Percentiles rank a stretch among this genome's conserved stretches.
These are phyloP conservation scores for Agriopis leucophaearia DNA, from an alignment of 2,888 invertebrate species.

Conservation along the genomic window DNA sequence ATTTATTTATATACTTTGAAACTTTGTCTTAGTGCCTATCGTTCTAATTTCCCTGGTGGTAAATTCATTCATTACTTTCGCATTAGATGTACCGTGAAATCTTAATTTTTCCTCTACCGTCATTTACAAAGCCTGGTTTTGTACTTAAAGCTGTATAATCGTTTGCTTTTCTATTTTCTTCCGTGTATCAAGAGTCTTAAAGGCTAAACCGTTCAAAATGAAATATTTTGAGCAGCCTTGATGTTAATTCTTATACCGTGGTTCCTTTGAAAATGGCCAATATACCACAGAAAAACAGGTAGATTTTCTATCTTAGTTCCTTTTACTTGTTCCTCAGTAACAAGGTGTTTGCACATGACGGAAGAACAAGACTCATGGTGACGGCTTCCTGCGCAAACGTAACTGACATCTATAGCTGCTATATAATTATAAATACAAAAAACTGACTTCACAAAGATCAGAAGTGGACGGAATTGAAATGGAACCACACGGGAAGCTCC, in stretches of 20 bases:
- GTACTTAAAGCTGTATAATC: conserved; percentile 7
- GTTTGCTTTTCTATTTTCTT: conserved; percentile 13
- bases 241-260: neutral
- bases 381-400: no score
- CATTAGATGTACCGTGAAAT: neutral
- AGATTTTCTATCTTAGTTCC: neutral
- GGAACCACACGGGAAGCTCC: no score
- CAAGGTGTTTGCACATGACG: neutral
- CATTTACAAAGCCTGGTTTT: neutral
- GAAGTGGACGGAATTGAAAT: no score
- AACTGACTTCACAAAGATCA: no score
- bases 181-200: conserved; percentile 20
- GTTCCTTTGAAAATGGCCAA: conserved; percentile 8
- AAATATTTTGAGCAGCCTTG: conserved; percentile 16
- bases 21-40: no score
- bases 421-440: no score
- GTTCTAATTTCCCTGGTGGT: no score
- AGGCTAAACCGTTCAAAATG: conserved; percentile 25
- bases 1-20: no score
- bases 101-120: neutral
- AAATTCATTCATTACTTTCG: neutral
- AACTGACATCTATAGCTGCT: no score
- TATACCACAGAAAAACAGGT: conserved; percentile 11
- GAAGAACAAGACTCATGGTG: neutral
- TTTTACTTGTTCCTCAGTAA: neutral